Evolutionary conservation across 2,797 vertebrate genomes (phyloP).

Genomic region (Gobio occitaniae): DNA sequence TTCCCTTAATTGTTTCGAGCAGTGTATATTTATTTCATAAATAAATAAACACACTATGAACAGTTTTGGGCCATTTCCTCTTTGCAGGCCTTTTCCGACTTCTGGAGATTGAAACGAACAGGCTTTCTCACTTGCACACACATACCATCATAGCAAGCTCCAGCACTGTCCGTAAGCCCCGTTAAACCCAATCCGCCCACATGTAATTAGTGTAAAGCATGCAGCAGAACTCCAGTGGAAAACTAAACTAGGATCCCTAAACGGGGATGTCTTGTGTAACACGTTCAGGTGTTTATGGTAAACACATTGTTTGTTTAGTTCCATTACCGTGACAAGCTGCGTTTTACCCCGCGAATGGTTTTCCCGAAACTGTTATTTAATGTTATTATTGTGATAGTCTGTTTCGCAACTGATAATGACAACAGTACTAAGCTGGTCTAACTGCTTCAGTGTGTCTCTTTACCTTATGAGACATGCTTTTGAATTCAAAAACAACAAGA

Average conservation of each 20-base stretch:
- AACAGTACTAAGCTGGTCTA: neutral
- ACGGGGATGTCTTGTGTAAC: slow-evolving; percentile 40
- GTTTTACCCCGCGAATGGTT: slow-evolving; percentile 25
- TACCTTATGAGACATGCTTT: neutral
- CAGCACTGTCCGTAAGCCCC: slow-evolving; percentile 39
- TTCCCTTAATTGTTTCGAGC: too few relatives aligned
- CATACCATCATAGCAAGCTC: slow-evolving; percentile 15
- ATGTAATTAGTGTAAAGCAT: slow-evolving; percentile 35
- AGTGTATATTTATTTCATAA: neutral
- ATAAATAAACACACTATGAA: neutral
- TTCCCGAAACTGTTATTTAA: neutral
- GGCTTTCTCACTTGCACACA: neutral
- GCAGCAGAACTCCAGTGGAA: slow-evolving; percentile 58
- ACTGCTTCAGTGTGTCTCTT: slow-evolving; percentile 10
- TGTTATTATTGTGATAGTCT: neutral
- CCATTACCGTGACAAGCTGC: slow-evolving; percentile 17
- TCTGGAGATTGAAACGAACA: slow-evolving; percentile 8
- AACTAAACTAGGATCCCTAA: slow-evolving; percentile 56
- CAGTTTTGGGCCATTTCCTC: neutral
- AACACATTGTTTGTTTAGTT: slow-evolving; percentile 53
- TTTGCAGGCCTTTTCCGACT: neutral
- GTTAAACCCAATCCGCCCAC: slow-evolving; percentile 50
- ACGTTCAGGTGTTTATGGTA: slow-evolving; percentile 53
- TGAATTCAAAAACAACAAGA: neutral
- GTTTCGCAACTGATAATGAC: neutral